Conservation (phyloP, 2,113 vertebrate genomes). For the Corythaeola cristata region DNA sequence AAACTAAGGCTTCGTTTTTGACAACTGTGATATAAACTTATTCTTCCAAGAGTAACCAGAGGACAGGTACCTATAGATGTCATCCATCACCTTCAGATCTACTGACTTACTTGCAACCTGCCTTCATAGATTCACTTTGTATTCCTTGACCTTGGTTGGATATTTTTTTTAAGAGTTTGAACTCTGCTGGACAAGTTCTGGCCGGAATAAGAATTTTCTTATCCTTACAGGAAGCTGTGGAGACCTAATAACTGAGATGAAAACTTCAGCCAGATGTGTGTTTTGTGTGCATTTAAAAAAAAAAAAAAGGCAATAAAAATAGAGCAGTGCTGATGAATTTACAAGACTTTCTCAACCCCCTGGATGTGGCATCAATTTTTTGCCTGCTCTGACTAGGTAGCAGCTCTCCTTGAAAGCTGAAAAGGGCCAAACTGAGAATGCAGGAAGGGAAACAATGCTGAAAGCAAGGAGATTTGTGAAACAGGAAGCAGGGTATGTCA, state of each 20-base stretch:
- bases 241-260: background rate
- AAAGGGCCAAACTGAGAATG: background rate
- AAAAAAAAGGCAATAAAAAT: background rate
- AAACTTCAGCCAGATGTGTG: background rate
- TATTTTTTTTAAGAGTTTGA: background rate
- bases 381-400: background rate
- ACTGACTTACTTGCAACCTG: slow-evolving; percentile 53
- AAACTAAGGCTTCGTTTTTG: slow-evolving; percentile 64
- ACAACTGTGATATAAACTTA: slow-evolving; percentile 60
- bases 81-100: slow-evolving; percentile 71
- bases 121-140: slow-evolving; percentile 31
- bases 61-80: slow-evolving; percentile 61
- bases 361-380: background rate
- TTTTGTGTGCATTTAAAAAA: background rate
- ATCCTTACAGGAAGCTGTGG: background rate
- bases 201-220: slow-evolving; percentile 25
- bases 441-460: background rate
- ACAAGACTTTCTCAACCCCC: background rate
- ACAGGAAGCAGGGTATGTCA: background rate
- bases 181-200: slow-evolving; percentile 8
- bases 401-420: background rate
- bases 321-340: background rate
- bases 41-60: slow-evolving; percentile 65
- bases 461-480: background rate
- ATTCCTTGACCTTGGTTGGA: slow-evolving; percentile 54